These are phyloP conservation scores for Tinea pellionella DNA, from an alignment of 2,888 invertebrate genomes.

Conservation along the genomic window DNA sequence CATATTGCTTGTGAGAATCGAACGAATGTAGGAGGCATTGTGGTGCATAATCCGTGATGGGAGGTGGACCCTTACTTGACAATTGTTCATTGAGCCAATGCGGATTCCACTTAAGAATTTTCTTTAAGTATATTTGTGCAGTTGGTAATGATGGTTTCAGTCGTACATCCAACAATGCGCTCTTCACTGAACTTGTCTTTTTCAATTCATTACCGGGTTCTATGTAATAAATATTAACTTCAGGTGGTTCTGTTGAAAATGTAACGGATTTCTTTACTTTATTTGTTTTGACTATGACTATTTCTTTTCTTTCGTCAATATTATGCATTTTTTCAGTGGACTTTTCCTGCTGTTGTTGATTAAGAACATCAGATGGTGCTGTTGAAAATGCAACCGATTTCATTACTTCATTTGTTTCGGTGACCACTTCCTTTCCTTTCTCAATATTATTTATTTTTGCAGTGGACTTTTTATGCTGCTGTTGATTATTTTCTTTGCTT, in stretches of 20 bases:
- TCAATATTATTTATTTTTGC: not conserved
- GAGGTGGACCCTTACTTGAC: slow-evolving; percentile 57
- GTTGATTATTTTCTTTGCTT: not conserved
- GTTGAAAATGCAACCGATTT: slow-evolving; percentile 47
- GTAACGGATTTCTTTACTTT: slow-evolving; percentile 41
- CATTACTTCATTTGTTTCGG: slow-evolving; percentile 27
- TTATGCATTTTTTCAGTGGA: not conserved
- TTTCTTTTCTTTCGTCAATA: slow-evolving; percentile 25
- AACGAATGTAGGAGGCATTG: slow-evolving; percentile 68
- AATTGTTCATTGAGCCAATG: slow-evolving; percentile 72
- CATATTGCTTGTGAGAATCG: slow-evolving; percentile 69
- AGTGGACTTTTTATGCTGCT: not conserved
- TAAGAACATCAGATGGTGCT: slow-evolving; percentile 28
- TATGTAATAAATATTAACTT: slow-evolving; percentile 41
- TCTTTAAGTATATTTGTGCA: slow-evolving; percentile 32
- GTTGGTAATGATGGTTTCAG: slow-evolving; percentile 49
- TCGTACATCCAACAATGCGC: slow-evolving; percentile 31
- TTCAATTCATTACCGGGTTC: slow-evolving; percentile 50
- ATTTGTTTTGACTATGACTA: slow-evolving; percentile 27
- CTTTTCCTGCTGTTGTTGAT: not conserved
- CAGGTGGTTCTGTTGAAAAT: slow-evolving; percentile 36
- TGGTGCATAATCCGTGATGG: slow-evolving; percentile 61
- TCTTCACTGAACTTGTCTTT: slow-evolving; percentile 29
- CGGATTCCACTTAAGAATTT: slow-evolving; percentile 74
- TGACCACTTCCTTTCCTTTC: slow-evolving; percentile 33